Evolutionary conservation across 2,888 invertebrate species (phyloP), one percentile per base, ranked within the genome.

Genomic region (Pasiphila rectangulata): DNA sequence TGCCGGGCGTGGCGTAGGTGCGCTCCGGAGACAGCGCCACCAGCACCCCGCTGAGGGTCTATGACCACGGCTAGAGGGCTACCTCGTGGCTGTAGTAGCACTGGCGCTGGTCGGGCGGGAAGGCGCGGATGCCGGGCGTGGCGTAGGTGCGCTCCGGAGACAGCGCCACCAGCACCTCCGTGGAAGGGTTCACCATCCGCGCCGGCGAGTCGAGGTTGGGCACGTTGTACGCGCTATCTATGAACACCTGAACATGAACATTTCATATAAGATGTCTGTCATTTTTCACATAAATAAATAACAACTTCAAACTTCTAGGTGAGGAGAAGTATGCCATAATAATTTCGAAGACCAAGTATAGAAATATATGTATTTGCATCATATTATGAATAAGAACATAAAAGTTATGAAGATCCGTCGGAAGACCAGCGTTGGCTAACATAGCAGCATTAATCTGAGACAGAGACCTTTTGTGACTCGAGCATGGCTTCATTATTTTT

Each of bases 121-220:
- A 87, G 0, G 73, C 55, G 20, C 77, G 81, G 0, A 93, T 83
- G 1, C 90, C 90, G 0, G 73, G 43, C 0, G 92, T 92, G 0
- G 92, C 87, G 59, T 93, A 92, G 0, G 92, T 93, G n/a, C 90
- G 81, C 45, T 91, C 90, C 0, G 94, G 93, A 10, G 90, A 87
- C 3, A 94, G 68, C 0, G 92, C 91, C 3, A 94, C 85, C 46
- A 93, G 89, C 16, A 91, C 86, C 62, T 93, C 91, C 0, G 90
- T 85, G 0, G 86, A 78, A 0, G 90, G 80, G 21, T 89, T 90
- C 16, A 92, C 79, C 25, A 93, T 74, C 30, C 92, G 90, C 10
- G 88, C 88, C 12, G 92, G 90, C 0, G 92, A 85, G 52, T 91
- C 92, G 60, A 91, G 79, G 61, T 92, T 92, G 0, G 94, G 93